These are phyloP conservation scores for Scelioninae gen. 1 DNA, from an alignment of 2,888 invertebrate species.

Conservation along the genomic window DNA sequence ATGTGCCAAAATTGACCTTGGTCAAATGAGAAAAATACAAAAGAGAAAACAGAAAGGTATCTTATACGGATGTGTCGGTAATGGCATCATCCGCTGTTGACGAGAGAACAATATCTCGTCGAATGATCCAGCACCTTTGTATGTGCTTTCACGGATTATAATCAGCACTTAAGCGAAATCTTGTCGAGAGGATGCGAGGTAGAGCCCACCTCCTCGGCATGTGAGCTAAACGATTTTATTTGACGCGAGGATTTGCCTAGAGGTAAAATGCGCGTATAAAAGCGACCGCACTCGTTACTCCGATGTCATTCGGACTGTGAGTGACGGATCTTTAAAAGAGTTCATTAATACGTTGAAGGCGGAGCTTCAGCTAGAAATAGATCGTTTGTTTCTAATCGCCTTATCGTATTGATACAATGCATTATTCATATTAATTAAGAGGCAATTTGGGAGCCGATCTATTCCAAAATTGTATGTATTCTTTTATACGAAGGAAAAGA, in stretches of 20 bases:
- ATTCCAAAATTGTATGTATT: conserved; percentile 8
- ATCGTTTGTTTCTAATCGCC: conserved; percentile 54
- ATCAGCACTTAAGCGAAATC: conserved; percentile 79
- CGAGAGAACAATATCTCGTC: conserved; percentile 76
- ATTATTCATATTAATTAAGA: conserved; percentile 48
- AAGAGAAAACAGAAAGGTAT: conserved; percentile 22
- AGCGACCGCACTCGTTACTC: conserved; percentile 58
- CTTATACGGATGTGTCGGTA: conserved; percentile 51
- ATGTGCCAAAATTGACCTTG: conserved; percentile 21
- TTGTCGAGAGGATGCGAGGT: conserved; percentile 72
- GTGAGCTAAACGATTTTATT: conserved; percentile 80
- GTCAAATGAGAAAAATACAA: conserved; percentile 27
- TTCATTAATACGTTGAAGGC: conserved; percentile 57
- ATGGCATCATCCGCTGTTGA: conserved; percentile 67
- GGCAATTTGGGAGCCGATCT: conserved; percentile 5
- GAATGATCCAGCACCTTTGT: conserved; percentile 78
- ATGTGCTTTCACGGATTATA: conserved; percentile 75
- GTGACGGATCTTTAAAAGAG: conserved; percentile 57
- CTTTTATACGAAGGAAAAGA: background rate
- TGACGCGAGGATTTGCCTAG: conserved; percentile 75
- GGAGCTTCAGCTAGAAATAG: conserved; percentile 21
- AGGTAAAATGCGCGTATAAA: conserved; percentile 62
- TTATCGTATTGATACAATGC: conserved; percentile 24
- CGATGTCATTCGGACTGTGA: conserved; percentile 46
- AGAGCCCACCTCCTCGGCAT: conserved; percentile 72